These are phyloP conservation scores for Tenodera sinensis DNA, from an alignment of 2,888 invertebrate genomes.

Conservation along the genomic window DNA sequence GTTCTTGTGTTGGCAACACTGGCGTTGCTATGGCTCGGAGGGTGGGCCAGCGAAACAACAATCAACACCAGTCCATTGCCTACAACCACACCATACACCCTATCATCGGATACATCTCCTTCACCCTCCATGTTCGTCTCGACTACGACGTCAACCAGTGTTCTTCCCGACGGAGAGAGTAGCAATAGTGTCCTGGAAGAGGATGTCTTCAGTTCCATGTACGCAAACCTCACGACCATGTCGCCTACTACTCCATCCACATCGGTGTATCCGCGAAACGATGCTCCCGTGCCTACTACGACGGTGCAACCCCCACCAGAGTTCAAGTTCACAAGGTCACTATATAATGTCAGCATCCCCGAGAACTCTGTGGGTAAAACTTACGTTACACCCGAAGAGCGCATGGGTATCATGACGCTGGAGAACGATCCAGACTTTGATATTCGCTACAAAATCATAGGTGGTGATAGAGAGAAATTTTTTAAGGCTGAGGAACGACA, in stretches of 20 bases:
- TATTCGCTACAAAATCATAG: conserved; percentile 81
- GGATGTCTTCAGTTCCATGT: not conserved
- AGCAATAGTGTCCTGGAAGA: not conserved
- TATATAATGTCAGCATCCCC: conserved; percentile 85
- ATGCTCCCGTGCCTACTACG: conserved; percentile 21
- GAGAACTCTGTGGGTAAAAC: conserved; percentile 91
- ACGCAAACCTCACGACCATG: not conserved
- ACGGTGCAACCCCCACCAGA: conserved; percentile 36
- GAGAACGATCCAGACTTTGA: conserved; percentile 45
- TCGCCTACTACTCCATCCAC: not conserved
- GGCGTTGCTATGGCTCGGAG: not conserved
- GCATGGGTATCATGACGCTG: conserved; percentile 70
- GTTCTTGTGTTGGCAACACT: not conserved
- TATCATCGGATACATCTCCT: not conserved
- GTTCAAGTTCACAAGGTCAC: conserved; percentile 66
- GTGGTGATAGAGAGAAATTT: conserved; percentile 83
- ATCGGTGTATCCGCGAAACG: not conserved
- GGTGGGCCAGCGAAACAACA: not conserved
- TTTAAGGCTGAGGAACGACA: conserved; percentile 88
- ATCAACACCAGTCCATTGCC: not conserved
- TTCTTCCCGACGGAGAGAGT: not conserved
- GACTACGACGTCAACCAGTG: not conserved
- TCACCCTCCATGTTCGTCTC: not conserved
- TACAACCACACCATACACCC: not conserved
- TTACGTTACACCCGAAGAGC: conserved; percentile 68